phyloP scores from a whole-genome alignment of 2,888 invertebrate species.

The Xestia rhomboidea region DNA sequence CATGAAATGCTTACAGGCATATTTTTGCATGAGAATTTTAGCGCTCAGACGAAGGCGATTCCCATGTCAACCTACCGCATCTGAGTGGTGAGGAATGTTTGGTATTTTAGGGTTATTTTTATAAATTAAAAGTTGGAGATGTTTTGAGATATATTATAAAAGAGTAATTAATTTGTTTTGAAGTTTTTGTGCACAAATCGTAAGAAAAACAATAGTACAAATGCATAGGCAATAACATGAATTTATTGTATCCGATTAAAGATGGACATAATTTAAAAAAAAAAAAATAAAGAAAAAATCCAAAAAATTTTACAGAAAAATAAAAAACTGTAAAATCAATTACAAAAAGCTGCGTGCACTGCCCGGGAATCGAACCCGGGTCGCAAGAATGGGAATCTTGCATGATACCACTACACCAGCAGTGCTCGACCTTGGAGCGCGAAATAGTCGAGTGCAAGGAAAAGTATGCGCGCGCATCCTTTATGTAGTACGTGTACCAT shows the following conservation, averaged over 20 bases:
- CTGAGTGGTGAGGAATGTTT: slow-evolving; percentile 69
- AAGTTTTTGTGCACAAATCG: not conserved
- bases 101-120: slow-evolving; percentile 67
- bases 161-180: not conserved
- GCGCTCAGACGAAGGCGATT: slow-evolving; percentile 72
- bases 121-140: slow-evolving; percentile 29
- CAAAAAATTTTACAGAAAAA: not conserved
- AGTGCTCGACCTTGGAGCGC: slow-evolving; percentile 91
- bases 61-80: slow-evolving; percentile 80
- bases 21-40: slow-evolving; percentile 77
- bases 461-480: not conserved
- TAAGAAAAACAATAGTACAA: not conserved
- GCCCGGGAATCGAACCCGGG: slow-evolving; percentile 94
- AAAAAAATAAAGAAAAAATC: accelerated
- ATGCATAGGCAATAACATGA: not conserved
- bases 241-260: not conserved
- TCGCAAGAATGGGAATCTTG: slow-evolving; percentile 99
- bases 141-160: not conserved
- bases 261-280: no score
- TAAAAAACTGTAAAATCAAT: not conserved
- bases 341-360: slow-evolving; percentile 55
- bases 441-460: slow-evolving; percentile 4
- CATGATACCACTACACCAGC: slow-evolving; percentile 99
- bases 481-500: not conserved
- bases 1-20: slow-evolving; percentile 79